These are phyloP conservation scores for Labia minor DNA, from an alignment of 2,888 invertebrate genomes.

Conservation along the genomic window DNA sequence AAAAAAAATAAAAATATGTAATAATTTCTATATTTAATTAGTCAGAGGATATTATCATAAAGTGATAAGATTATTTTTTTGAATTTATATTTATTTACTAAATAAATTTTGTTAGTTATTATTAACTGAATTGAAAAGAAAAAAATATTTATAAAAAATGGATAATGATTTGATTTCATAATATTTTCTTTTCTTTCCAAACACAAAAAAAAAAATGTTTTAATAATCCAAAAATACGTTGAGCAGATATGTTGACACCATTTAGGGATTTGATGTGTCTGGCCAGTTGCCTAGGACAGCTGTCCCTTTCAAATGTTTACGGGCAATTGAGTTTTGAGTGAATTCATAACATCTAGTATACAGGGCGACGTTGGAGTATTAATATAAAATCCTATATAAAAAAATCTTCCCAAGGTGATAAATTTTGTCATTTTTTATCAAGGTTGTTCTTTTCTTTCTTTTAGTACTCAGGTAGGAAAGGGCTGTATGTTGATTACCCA, in stretches of 20 bases:
- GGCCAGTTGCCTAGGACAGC: not conserved
- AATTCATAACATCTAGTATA: not conserved
- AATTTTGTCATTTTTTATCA: conserved; percentile 8
- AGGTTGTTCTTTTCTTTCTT: not conserved
- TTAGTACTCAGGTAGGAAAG: not conserved
- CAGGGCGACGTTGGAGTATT: not conserved
- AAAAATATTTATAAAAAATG: no score
- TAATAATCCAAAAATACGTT: not conserved
- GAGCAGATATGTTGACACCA: not conserved
- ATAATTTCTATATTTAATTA: no score
- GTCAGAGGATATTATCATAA: no score
- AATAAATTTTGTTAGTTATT: no score
- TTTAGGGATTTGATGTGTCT: not conserved
- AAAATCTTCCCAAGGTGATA: conserved; percentile 13
- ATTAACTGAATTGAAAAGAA: no score
- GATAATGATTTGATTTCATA: no score
- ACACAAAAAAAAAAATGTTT: no score
- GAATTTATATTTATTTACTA: no score
- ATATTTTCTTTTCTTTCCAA: no score
- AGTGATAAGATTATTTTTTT: no score
- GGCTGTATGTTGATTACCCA: not conserved
- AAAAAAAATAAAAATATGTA: no score
- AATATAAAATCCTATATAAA: not conserved
- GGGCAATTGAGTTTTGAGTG: conserved; percentile 13
- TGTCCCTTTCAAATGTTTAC: conserved; percentile 13